phyloP scores from a whole-genome alignment of 2,888 invertebrate genomes.

The Junonia oenone region DNA sequence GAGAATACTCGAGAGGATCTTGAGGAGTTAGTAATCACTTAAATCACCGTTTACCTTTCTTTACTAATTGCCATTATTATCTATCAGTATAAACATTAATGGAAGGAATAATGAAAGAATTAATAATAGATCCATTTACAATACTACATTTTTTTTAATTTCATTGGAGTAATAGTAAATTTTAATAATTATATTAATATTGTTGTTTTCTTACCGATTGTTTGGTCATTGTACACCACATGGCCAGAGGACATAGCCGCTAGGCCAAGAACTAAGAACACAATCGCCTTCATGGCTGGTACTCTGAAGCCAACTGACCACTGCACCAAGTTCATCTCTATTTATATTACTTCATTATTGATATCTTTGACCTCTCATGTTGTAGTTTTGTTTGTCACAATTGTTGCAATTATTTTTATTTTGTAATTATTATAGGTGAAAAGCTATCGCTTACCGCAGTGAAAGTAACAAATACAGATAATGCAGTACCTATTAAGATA shows the following conservation, averaged over 20 bases:
- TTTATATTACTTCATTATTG: slow-evolving; percentile 25
- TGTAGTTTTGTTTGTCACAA: slow-evolving; percentile 8
- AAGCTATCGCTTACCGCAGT: slow-evolving; percentile 15
- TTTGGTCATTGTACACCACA: slow-evolving; percentile 25
- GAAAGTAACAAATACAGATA: slow-evolving; percentile 15
- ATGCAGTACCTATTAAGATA: no score
- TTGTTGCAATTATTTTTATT: slow-evolving; percentile 6
- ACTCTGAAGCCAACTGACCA: slow-evolving; percentile 15
- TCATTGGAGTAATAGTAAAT: no score
- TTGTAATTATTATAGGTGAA: slow-evolving; percentile 14
- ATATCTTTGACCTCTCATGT: slow-evolving; percentile 16
- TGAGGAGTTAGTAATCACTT: no score
- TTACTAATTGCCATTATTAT: no score
- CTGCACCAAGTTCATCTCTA: slow-evolving; percentile 5
- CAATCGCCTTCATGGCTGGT: slow-evolving; percentile 29
- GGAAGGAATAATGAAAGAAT: no score
- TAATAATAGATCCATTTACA: no score
- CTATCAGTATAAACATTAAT: no score
- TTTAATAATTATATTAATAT: not conserved
- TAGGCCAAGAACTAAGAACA: slow-evolving; percentile 30
- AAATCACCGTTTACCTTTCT: no score
- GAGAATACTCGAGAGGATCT: no score
- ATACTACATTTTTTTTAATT: no score
- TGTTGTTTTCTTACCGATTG: slow-evolving; percentile 21
- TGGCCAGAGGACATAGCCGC: slow-evolving; percentile 31